These are phyloP conservation scores for Ectemnius lituratus DNA, from an alignment of 2,888 invertebrate genomes.

Conservation along the genomic window DNA sequence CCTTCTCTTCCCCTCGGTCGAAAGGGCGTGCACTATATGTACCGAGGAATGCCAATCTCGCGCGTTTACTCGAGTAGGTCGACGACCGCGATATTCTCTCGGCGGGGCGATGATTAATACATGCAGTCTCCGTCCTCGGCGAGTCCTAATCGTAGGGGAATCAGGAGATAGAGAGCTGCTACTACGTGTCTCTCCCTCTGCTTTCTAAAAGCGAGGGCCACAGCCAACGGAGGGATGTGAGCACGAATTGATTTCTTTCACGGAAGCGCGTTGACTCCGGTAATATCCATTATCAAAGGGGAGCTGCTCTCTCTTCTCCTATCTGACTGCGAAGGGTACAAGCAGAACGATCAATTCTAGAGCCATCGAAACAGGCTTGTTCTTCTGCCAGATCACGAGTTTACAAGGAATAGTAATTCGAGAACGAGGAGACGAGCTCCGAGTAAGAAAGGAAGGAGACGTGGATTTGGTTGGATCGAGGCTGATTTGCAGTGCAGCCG, in stretches of 20 bases:
- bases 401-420: constrained; percentile 9
- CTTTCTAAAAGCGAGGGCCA: background rate
- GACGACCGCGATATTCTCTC: constrained; percentile 53
- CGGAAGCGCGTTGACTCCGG: constrained; percentile 3
- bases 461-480: no score
- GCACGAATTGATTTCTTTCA: constrained; percentile 4
- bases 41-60: constrained; percentile 2
- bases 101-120: constrained; percentile 45
- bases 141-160: constrained; percentile 3
- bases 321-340: no score
- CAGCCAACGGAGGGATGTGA: background rate
- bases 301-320: background rate
- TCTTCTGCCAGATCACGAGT: no score
- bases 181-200: no score
- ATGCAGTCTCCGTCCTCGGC: constrained; percentile 1
- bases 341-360: no score
- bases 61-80: constrained; percentile 10
- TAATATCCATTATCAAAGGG: constrained; percentile 3
- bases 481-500: no score
- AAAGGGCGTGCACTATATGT: background rate
- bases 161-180: no score
- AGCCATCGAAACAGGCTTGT: no score
- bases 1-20: background rate
- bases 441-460: no score
- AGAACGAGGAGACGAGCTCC: background rate